Base-by-base conservation (phyloP, 2,797 vertebrate genomes). In the Xenops minutus region DNA sequence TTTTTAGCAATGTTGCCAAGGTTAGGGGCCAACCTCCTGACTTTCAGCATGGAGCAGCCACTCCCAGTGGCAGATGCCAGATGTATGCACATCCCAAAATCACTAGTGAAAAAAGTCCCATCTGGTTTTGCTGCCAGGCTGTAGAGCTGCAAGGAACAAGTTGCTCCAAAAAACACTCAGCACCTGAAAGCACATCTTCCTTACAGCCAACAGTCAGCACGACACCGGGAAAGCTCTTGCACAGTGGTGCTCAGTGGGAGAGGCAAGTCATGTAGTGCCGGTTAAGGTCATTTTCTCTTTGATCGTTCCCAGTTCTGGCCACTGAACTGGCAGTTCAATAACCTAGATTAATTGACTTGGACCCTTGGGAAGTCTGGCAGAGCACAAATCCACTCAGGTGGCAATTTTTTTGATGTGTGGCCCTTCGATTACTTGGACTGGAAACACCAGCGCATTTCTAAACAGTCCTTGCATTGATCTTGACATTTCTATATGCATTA, bases 21-120 rank as follows among this genome's bases (percentile, higher is more conserved):
- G 71, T 41, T 27, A 52, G 55, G 13, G 44, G 29, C 8, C 14
- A n/a, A 29, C 23, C 32, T 69, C 48, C n/a, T 32, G 32, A 67
- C 24, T 82, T 81, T 22, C 6, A 54, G 63, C 37, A 48, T 0
- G 4, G 29, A 39, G 34, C 0, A 0, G 55, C 27, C 14, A 36
- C 46, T 64, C 19, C 34, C 23, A 23, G 41, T 26, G 49, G 32
- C 59, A 87, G 26, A 36, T 49, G 52, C 26, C 62, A 83, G 56
- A 56, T 10, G 8, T 6, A 7, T 12, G 7, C 0, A 0, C 1
- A 4, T 59, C 36, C 58, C 46, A 72, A 6, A 36, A 19, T 12
- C 39, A 14, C 27, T 19, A 0, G 0, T 22, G 36, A 58, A 44
- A 88, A 83, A 8, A n/a, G 20, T 12, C 9, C 43, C n/a, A 72